Conservation (phyloP, 2,888 invertebrate genomes). For the Deroplatys truncata region DNA sequence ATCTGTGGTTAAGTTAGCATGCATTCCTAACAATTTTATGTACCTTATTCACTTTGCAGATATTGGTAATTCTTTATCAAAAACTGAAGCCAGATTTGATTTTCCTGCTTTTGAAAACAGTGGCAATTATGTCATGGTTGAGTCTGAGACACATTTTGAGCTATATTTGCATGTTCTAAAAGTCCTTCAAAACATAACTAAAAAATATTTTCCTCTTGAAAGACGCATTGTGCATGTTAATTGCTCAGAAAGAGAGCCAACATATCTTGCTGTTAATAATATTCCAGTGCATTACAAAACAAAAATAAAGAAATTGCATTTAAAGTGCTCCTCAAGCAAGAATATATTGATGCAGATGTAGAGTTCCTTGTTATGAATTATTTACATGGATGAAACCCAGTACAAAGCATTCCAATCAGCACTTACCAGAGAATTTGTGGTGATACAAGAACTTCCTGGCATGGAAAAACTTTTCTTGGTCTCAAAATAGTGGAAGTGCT, state of each 20-base stretch:
- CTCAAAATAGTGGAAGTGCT: slow-evolving; percentile 63
- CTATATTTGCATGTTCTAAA: slow-evolving; percentile 62
- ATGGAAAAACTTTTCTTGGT: slow-evolving; percentile 84
- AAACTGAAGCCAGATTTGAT: slow-evolving; percentile 50
- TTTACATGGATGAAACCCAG: slow-evolving; percentile 61
- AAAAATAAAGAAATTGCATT: neutral
- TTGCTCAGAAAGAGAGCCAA: neutral
- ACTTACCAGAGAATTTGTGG: slow-evolving; percentile 64
- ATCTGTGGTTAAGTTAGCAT: too few species aligned
- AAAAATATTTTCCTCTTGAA: slow-evolving; percentile 60
- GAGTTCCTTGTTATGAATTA: slow-evolving; percentile 10
- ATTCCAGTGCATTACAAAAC: neutral
- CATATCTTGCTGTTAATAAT: neutral
- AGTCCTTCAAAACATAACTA: slow-evolving; percentile 58
- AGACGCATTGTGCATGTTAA: slow-evolving; percentile 59
- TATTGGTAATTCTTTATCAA: slow-evolving; percentile 47
- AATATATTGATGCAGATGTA: neutral
- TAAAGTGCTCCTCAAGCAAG: neutral
- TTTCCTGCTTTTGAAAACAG: slow-evolving; percentile 48
- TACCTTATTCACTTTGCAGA: too few species aligned
- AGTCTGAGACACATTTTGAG: slow-evolving; percentile 76
- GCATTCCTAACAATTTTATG: too few species aligned
- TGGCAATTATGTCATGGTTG: slow-evolving; percentile 58
- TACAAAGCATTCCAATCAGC: slow-evolving; percentile 62
- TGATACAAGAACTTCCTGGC: slow-evolving; percentile 86